Percentiles rank a stretch among this genome's conserved stretches.
These are phyloP conservation scores for Hemiscyllium ocellatum DNA, from an alignment of 2,113 vertebrate species.

Conservation along the genomic window DNA sequence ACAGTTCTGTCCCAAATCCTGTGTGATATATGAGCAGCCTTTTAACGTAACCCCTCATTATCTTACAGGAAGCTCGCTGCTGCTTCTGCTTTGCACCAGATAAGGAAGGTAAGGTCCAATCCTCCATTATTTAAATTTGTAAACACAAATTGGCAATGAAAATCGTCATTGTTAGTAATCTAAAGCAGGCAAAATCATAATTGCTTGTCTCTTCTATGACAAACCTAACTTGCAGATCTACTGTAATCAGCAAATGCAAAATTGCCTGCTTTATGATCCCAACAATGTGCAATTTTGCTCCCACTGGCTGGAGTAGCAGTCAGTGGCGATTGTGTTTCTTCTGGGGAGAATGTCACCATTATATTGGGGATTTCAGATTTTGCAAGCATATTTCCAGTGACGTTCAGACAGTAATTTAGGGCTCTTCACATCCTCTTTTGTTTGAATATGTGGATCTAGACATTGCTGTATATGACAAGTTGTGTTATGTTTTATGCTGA, in stretches of 20 bases:
- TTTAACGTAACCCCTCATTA: slow-evolving; percentile 38
- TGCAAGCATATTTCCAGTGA: background rate
- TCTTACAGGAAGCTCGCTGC: slow-evolving; percentile 80
- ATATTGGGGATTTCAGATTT: background rate
- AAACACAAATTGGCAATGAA: background rate
- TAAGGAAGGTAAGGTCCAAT: slow-evolving; percentile 64
- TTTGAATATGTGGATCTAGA: background rate
- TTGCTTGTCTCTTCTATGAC: background rate
- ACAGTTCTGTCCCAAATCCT: background rate
- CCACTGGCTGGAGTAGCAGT: background rate
- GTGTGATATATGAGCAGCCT: no score
- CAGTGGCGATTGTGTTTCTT: background rate
- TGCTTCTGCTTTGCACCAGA: slow-evolving; percentile 79
- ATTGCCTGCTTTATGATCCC: background rate
- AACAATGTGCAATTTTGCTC: background rate
- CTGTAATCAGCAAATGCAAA: background rate
- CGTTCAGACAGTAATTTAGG: background rate
- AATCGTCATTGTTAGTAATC: no score
- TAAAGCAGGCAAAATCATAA: background rate
- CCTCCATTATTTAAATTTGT: background rate
- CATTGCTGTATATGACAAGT: background rate
- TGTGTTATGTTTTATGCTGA: background rate
- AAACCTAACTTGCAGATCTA: background rate
- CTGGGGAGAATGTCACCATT: no score
- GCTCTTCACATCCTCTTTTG: background rate